A percentile compares a stretch with the other conserved stretches of the same genome.
These are phyloP conservation scores for Brachypodius melanocephalos DNA, from an alignment of 2,113 vertebrate genomes.

Conservation along the genomic window DNA sequence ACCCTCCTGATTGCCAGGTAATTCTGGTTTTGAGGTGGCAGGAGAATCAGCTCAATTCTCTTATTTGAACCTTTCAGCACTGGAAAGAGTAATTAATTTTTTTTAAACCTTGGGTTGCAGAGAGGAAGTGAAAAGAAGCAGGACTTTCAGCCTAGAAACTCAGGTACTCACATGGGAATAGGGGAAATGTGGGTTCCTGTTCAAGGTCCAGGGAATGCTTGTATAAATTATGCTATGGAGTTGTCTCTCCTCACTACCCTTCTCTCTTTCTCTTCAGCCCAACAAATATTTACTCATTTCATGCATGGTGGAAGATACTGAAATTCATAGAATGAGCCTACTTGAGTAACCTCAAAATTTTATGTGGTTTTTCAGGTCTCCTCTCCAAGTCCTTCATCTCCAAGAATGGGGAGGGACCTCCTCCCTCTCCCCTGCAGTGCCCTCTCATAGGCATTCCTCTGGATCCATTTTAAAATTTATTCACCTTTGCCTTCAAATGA, in stretches of 20 bases:
- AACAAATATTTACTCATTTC: constrained; percentile 27
- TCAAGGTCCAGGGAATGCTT: neutral
- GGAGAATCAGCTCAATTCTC: neutral
- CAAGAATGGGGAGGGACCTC: neutral
- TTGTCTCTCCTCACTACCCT: neutral
- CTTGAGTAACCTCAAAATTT: neutral
- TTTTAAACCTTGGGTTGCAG: neutral
- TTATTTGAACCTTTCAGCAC: neutral
- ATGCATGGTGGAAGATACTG: neutral
- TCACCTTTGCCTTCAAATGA: neutral
- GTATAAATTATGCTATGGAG: neutral
- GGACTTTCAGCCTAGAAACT: neutral
- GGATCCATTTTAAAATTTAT: neutral
- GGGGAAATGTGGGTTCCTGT: neutral
- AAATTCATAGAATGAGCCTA: neutral
- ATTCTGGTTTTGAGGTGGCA: neutral
- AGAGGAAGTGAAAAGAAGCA: neutral
- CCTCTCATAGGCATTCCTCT: neutral
- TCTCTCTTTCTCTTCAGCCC: neutral
- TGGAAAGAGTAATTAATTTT: neutral
- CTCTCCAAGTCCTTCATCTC: neutral
- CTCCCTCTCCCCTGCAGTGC: neutral
- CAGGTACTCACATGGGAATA: neutral
- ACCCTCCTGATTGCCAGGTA: neutral
- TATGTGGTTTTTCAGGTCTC: neutral